These are phyloP conservation scores for Acanthornis magna DNA, from an alignment of 2,797 vertebrate species.

Conservation along the genomic window DNA sequence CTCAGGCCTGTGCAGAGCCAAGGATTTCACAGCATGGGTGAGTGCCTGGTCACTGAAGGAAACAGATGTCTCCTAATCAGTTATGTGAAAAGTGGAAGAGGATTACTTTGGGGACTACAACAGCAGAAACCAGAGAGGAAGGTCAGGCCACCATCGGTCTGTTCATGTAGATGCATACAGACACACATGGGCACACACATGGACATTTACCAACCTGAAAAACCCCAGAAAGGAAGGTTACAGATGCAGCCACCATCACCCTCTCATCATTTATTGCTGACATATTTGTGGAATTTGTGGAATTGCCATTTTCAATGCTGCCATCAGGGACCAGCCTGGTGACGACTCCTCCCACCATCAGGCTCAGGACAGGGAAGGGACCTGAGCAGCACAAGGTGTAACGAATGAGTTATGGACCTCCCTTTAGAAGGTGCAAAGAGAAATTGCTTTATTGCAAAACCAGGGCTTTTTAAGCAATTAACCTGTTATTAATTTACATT, in stretches of 20 bases:
- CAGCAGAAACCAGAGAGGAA: not conserved
- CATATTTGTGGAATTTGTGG: constrained; percentile 49
- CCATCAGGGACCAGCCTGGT: constrained; percentile 77
- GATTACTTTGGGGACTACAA: not conserved
- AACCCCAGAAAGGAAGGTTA: constrained; percentile 86
- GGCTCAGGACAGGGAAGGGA: constrained; percentile 90
- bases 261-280: constrained; percentile 74
- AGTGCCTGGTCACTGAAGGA: not conserved
- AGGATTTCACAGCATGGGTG: not conserved
- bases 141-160: not conserved
- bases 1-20: not conserved
- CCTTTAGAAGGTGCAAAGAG: too few relatives aligned
- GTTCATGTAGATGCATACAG: fast-evolving
- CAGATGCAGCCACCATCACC: constrained; percentile 85
- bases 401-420: too few relatives aligned
- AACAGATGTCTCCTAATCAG: not conserved
- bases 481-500: too few relatives aligned
- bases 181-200: fast-evolving
- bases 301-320: not conserved
- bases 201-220: constrained; percentile 83
- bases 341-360: constrained; percentile 92
- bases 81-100: not conserved
- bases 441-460: too few relatives aligned
- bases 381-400: constrained; percentile 72
- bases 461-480: too few relatives aligned